Base-by-base conservation (phyloP, 2,888 invertebrate genomes). In the Schrankia costaestrigalis region DNA sequence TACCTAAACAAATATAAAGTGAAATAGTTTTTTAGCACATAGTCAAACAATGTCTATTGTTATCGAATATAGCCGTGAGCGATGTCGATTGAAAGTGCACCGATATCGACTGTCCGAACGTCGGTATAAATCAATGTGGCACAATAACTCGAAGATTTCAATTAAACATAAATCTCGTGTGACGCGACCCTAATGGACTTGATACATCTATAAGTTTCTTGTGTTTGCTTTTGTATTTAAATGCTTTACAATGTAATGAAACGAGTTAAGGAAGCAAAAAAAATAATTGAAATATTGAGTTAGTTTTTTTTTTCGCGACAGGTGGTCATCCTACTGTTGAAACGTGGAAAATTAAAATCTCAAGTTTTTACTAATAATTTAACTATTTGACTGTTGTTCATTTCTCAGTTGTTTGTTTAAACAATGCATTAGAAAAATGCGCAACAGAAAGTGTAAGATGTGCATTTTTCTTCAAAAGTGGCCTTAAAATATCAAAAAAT, bases 111-210 rank as follows among this genome's bases (percentile, higher is more conserved):
- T 50, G 56, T 47, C 56, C 57, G 57, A 54, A 51, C 52, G 33
- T 55, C 31, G 46, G 43, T 49, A 74, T 83, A 84, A 83, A 83
- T 85, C 84, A 80, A 61, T 62, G 63, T 65, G 75, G 72, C 75
- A 79, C 78, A 79, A 78, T 79, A 77, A 78, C 71, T 74, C 74
- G 57, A 72, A 63, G 76, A 78, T 78, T 84, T 85, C 85, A 85
- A 86, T 86, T 86, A 85, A 73, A 78, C 81, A 84, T 86, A 86
- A 85, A 86, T 86, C 82, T 79, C 56, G 39, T 38, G 50, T 66
- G 80, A 78, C 83, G 70, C 60, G 45, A 49, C 41, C 63, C 71
- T 80, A 83, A 81, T 81, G 78, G 80, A 78, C 71, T 69, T 64
- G 65, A 70, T 70, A 72, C 64, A 63, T 62, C 63, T 63, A 59